These are phyloP conservation scores for Ceriagrion tenellum DNA, from an alignment of 2,888 invertebrate genomes.

Conservation along the genomic window DNA sequence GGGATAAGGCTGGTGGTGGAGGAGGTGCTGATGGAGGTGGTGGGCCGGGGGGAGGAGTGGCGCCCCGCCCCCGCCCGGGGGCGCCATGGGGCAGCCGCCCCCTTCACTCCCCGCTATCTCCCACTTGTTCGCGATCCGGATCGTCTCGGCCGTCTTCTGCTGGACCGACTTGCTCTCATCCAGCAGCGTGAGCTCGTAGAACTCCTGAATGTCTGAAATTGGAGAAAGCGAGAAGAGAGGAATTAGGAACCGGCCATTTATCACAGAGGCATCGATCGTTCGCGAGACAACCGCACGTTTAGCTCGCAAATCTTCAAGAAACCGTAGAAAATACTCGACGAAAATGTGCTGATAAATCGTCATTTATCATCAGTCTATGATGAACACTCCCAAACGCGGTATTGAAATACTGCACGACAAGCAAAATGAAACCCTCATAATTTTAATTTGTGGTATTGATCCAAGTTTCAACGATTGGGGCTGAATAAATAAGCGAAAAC, in stretches of 20 bases:
- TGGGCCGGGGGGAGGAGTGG: slow-evolving; percentile 37
- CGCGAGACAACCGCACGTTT: background rate
- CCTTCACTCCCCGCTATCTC: slow-evolving; percentile 83
- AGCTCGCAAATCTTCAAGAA: too few species aligned
- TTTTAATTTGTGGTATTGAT: too few species aligned
- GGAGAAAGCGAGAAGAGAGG: slow-evolving; percentile 68
- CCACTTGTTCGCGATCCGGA: slow-evolving; percentile 97
- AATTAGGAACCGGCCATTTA: background rate
- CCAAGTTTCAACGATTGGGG: too few species aligned
- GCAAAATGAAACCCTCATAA: too few species aligned
- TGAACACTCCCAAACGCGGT: too few species aligned
- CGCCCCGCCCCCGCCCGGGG: slow-evolving; percentile 74
- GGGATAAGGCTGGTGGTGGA: slow-evolving; percentile 76
- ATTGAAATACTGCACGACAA: too few species aligned
- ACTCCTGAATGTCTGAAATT: slow-evolving; percentile 97
- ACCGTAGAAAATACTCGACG: too few species aligned
- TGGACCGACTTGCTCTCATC: slow-evolving; percentile 97
- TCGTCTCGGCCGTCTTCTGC: slow-evolving; percentile 97
- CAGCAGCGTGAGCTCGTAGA: slow-evolving; percentile 97
- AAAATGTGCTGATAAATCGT: too few species aligned
- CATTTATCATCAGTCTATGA: too few species aligned
- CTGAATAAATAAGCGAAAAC: too few species aligned
- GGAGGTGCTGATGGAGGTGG: slow-evolving; percentile 54
- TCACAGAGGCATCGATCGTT: too few species aligned
- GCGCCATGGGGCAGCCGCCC: slow-evolving; percentile 79